Evolutionary conservation across 1,140 invertebrate species (phyloP).

Genomic region (Drosophila suzukii): DNA sequence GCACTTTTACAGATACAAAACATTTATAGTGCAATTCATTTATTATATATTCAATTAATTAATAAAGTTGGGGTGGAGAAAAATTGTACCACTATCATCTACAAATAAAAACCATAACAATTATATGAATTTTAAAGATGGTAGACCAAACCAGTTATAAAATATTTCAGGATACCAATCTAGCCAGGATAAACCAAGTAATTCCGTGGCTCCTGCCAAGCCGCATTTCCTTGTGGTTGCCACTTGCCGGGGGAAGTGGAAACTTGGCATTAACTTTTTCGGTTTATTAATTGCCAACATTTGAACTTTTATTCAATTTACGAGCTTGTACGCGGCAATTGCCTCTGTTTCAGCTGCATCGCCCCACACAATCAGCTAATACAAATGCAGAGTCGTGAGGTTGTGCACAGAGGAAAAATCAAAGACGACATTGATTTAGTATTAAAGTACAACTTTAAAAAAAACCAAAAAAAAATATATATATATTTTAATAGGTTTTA

Average conservation of each 20-base stretch:
- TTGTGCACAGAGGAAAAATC: not conserved
- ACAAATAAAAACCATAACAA: not conserved
- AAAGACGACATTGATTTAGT: not conserved
- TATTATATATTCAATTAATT: not conserved
- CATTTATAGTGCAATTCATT: conserved; percentile 1
- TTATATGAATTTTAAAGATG: conserved; percentile 8
- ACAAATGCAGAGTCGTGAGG: conserved; percentile 18
- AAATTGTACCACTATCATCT: too few species aligned
- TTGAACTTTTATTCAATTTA: conserved; percentile 83
- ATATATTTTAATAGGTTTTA: too few species aligned
- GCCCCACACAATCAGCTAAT: conserved; percentile 62
- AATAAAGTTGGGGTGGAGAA: not conserved
- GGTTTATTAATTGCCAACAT: conserved; percentile 80
- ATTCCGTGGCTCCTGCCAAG: conserved; percentile 7
- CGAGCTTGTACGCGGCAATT: conserved; percentile 65
- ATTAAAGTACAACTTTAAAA: too few species aligned
- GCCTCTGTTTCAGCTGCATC: conserved; percentile 36
- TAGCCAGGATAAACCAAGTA: not conserved
- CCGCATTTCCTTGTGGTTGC: conserved; percentile 36
- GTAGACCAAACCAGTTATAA: not conserved
- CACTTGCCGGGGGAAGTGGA: conserved; percentile 11
- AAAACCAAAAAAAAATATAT: not conserved
- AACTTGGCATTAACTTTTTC: conserved; percentile 72
- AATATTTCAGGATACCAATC: conserved; percentile 7
- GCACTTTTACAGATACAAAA: not conserved